A percentile compares a stretch with the other conserved stretches of the same genome.
Evolutionary conservation across 2,113 vertebrate species (phyloP).

Genomic region (Sapajus apella): DNA sequence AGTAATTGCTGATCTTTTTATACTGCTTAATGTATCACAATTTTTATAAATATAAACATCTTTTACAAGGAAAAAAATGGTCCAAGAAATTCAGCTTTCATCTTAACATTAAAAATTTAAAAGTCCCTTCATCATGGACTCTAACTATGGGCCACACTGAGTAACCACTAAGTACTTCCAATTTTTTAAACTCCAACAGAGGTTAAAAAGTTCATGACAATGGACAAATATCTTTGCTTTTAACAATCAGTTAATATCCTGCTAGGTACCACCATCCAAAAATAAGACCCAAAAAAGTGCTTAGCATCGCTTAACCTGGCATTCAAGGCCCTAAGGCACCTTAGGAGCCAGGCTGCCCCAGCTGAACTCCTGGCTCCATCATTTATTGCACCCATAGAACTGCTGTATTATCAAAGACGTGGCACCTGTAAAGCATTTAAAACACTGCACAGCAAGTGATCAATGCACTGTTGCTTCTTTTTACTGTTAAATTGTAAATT

Average conservation of each 20-base stretch:
- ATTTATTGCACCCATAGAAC: neutral
- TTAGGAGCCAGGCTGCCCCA: neutral
- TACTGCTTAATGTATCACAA: neutral
- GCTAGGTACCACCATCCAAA: neutral
- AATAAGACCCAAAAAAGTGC: neutral
- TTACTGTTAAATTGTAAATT: fast-evolving
- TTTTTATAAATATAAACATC: neutral
- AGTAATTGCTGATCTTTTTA: neutral
- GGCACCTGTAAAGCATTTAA: fast-evolving
- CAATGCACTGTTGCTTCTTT: fast-evolving
- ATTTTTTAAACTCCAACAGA: constrained; percentile 1
- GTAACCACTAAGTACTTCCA: neutral
- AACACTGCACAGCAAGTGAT: too few species aligned
- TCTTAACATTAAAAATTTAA: neutral
- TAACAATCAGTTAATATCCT: neutral
- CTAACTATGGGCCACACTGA: neutral
- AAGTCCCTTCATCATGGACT: neutral
- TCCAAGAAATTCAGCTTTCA: constrained; percentile 2
- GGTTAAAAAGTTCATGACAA: neutral
- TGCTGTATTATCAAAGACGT: fast-evolving
- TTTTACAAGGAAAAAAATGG: neutral
- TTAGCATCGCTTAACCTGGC: neutral
- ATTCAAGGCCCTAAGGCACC: neutral
- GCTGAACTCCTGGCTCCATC: neutral
- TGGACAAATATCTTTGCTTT: neutral